Conservation (phyloP, 2,113 vertebrate genomes). For the Paraplagusia blochii region DNA sequence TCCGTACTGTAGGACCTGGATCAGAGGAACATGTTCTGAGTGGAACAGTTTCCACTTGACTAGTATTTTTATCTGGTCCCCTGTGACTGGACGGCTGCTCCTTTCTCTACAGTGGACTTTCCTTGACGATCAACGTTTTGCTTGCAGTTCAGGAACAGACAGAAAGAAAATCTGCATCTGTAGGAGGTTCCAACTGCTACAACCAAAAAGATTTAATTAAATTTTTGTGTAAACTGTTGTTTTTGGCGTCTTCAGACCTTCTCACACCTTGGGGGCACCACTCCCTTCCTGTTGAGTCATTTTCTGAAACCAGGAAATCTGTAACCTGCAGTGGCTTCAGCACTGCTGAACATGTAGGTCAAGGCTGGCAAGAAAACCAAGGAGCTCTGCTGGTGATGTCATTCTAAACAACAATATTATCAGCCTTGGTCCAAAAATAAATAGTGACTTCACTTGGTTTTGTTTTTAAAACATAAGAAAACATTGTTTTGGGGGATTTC, state of each 20-base stretch:
- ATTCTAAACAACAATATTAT: too few relatives aligned
- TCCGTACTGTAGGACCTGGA: not conserved
- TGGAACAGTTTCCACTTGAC: constrained; percentile 3
- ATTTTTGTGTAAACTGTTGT: not conserved
- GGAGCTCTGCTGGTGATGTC: too few relatives aligned
- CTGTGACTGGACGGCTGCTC: constrained; percentile 23
- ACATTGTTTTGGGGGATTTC: too few relatives aligned
- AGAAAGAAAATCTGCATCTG: too few relatives aligned
- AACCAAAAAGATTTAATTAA: too few relatives aligned
- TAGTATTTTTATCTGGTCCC: constrained; percentile 6
- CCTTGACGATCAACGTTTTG: constrained; percentile 23
- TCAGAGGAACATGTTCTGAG: constrained; percentile 26
- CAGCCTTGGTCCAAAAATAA: too few relatives aligned
- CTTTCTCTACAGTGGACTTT: constrained; percentile 6
- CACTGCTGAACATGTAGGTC: constrained; percentile 32
- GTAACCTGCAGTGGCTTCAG: constrained; percentile 9
- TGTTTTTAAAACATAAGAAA: too few relatives aligned
- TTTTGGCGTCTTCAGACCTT: not conserved
- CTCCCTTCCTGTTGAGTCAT: constrained; percentile 50
- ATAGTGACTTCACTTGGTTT: too few relatives aligned
- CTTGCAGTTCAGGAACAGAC: not conserved
- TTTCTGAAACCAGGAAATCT: constrained; percentile 29
- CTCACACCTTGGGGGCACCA: constrained; percentile 4
- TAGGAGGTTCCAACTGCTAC: too few relatives aligned
- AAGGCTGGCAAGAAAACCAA: constrained; percentile 13